These are phyloP conservation scores for Manis javanica DNA, from an alignment of 2,797 vertebrate species.

Conservation along the genomic window DNA sequence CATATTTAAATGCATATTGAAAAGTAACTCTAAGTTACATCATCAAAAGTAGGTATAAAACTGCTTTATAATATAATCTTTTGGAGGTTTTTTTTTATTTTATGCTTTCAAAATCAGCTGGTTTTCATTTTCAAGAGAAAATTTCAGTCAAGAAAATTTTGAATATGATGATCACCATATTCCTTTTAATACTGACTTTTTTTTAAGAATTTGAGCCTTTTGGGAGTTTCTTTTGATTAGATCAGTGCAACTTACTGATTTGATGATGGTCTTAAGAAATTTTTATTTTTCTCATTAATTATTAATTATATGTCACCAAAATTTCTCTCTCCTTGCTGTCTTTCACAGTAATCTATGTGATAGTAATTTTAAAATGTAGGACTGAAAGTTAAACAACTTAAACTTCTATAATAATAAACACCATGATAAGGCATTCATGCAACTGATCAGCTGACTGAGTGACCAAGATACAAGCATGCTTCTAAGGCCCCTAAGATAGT, in stretches of 20 bases:
- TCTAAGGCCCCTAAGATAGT: not conserved
- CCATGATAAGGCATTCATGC: not conserved
- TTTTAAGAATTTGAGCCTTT: not conserved
- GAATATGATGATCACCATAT: not conserved
- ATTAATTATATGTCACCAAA: constrained; percentile 12
- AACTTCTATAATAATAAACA: constrained; percentile 21
- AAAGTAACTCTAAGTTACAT: not conserved
- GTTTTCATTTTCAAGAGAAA: constrained; percentile 24
- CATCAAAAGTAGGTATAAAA: not conserved
- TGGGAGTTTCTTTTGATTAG: not conserved
- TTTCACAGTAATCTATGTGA: not conserved
- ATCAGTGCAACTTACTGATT: not conserved
- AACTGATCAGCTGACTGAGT: not conserved
- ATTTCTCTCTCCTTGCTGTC: not conserved
- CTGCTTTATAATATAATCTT: not conserved
- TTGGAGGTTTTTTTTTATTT: not conserved
- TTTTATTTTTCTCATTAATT: constrained; percentile 15
- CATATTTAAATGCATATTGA: not conserved
- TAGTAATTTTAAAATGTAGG: not conserved
- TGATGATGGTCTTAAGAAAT: not conserved
- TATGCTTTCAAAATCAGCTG: not conserved
- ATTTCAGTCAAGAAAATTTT: not conserved
- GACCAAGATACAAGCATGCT: not conserved
- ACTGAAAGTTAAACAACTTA: not conserved
- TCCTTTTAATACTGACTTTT: not conserved